Percentiles rank a stretch among this genome's conserved stretches.
phyloP scores from a whole-genome alignment of 2,113 vertebrate genomes.

The Myotis lucifugus region DNA sequence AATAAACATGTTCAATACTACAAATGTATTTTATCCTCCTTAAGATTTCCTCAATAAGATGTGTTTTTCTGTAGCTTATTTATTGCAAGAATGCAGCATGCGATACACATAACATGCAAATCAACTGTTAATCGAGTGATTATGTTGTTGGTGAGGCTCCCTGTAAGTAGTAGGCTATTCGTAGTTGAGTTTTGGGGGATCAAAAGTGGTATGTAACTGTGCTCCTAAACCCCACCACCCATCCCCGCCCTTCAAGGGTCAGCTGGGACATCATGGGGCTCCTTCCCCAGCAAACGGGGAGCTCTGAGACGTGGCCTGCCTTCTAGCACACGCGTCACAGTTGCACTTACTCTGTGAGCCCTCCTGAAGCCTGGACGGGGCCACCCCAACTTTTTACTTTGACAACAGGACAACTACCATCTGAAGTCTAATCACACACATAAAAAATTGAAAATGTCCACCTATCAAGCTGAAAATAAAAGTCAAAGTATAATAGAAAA shows the following conservation, averaged over 20 bases:
- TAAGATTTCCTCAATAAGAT: not conserved
- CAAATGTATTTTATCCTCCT: not conserved
- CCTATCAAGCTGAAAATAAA: constrained; percentile 76
- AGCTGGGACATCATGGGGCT: not conserved
- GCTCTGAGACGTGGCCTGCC: constrained; percentile 80
- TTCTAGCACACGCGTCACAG: constrained; percentile 71
- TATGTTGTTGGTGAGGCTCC: not conserved
- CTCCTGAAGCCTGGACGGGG: constrained; percentile 75
- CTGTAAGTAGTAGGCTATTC: not conserved
- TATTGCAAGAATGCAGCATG: not conserved
- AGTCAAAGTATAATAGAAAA: constrained; percentile 76
- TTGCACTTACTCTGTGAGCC: constrained; percentile 80
- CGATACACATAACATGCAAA: not conserved
- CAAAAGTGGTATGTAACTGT: not conserved
- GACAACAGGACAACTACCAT: constrained; percentile 88
- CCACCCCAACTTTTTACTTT: constrained; percentile 87
- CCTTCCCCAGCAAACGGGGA: constrained; percentile 61
- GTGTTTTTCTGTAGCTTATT: not conserved
- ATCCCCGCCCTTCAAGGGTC: too few species aligned
- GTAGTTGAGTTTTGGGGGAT: too few species aligned
- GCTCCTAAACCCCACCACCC: not conserved
- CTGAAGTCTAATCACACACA: constrained; percentile 88
- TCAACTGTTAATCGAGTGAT: not conserved
- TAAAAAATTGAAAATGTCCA: constrained; percentile 78
- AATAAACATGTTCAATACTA: not conserved